These are phyloP conservation scores for Sebastes minor DNA, from an alignment of 2,797 vertebrate species.

Conservation along the genomic window DNA sequence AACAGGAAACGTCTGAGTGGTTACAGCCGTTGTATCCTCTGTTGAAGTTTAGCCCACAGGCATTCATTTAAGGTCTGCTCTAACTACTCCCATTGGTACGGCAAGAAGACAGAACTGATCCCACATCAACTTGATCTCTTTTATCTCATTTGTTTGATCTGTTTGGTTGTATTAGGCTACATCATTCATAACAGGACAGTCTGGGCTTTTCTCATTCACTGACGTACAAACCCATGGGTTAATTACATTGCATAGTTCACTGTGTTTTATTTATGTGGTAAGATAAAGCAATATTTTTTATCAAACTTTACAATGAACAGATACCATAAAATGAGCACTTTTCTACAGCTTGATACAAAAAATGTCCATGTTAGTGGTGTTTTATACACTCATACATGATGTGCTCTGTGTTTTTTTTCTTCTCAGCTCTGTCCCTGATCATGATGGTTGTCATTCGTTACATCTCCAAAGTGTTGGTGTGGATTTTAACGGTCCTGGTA, in stretches of 20 bases:
- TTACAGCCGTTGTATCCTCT: slow-evolving; percentile 2
- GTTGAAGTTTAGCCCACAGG: slow-evolving; percentile 1
- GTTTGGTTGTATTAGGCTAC: background rate
- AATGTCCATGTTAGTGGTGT: background rate
- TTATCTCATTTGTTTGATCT: slow-evolving; percentile 21
- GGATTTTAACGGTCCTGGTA: slow-evolving; percentile 93
- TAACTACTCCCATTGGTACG: background rate
- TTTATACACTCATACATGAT: background rate
- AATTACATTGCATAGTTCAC: background rate
- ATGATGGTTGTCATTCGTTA: slow-evolving; percentile 97
- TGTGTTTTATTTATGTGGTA: background rate
- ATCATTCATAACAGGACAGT: background rate
- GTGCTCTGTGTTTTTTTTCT: background rate
- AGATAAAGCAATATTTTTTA: background rate
- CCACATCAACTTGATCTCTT: background rate
- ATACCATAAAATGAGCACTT: background rate
- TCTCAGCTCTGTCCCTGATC: slow-evolving; percentile 92
- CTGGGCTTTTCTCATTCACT: background rate
- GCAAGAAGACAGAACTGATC: slow-evolving; percentile 1
- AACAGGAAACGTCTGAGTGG: slow-evolving; percentile 69
- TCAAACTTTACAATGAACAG: background rate
- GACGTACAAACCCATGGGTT: background rate
- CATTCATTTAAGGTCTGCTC: slow-evolving; percentile 10
- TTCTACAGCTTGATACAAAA: background rate
- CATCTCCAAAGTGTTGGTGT: slow-evolving; percentile 94